These are phyloP conservation scores for Lasioglossum vierecki DNA, from an alignment of 2,888 invertebrate genomes.

Conservation along the genomic window DNA sequence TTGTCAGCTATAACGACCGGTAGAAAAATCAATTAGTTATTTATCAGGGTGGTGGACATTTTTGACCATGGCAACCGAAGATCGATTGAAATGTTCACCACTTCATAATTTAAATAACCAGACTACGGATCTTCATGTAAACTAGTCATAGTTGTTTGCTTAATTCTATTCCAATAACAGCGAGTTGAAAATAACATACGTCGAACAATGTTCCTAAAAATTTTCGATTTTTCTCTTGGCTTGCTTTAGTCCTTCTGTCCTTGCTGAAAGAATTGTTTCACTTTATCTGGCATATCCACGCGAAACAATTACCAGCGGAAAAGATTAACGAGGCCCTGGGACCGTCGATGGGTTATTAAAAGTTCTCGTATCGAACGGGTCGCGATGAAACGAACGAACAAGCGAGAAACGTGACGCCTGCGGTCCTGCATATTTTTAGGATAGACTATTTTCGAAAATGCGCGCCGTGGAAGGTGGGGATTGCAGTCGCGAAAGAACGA, in stretches of 20 bases:
- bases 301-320: too few relatives aligned
- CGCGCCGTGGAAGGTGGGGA: neutral
- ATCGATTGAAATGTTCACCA: neutral
- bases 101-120: neutral
- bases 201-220: too few relatives aligned
- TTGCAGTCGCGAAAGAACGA: neutral
- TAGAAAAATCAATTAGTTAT: neutral
- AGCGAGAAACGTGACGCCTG: neutral
- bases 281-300: too few relatives aligned
- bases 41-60: neutral
- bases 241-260: too few relatives aligned
- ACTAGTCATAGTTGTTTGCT: too few relatives aligned
- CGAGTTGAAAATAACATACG: too few relatives aligned
- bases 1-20: neutral
- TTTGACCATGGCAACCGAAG: neutral
- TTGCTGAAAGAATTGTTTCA: too few relatives aligned
- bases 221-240: too few relatives aligned
- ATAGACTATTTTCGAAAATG: constrained; percentile 66
- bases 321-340: neutral
- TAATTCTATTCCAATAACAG: too few relatives aligned
- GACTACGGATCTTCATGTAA: too few relatives aligned
- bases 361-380: neutral
- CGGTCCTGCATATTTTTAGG: constrained; percentile 60
- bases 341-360: neutral
- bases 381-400: neutral